phyloP scores from a whole-genome alignment of 2,797 vertebrate genomes.

The Hippopotamyrus pictus region DNA sequence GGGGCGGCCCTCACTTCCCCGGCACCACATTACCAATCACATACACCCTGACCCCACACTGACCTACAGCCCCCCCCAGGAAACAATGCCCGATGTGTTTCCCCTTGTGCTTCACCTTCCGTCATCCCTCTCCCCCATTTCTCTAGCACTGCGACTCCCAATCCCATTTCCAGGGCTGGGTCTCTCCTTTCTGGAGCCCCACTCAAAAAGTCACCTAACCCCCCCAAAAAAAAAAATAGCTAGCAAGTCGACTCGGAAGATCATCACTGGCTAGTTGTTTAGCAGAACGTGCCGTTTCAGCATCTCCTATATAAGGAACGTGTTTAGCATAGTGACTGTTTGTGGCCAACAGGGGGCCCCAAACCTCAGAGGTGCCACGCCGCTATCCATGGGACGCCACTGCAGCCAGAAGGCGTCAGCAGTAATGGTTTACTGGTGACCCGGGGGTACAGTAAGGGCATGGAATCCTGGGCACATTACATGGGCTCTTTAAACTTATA shows the following conservation, averaged over 20 bases:
- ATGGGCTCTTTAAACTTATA: neutral
- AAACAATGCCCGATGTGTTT: neutral
- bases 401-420: too few species aligned
- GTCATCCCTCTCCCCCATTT: neutral
- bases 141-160: neutral
- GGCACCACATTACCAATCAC: neutral
- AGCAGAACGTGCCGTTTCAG: neutral
- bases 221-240: neutral
- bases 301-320: neutral
- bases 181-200: neutral
- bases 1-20: neutral
- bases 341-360: neutral
- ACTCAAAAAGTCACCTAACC: neutral
- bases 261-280: neutral
- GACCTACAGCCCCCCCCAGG: neutral
- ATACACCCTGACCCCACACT: neutral
- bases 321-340: neutral
- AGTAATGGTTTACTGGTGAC: neutral
- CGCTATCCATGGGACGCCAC: too few species aligned
- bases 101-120: neutral
- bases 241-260: neutral
- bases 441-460: neutral
- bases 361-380: neutral
- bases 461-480: neutral
- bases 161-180: neutral